Percentiles rank a stretch among this genome's conserved stretches.
Conservation (phyloP, 2,888 invertebrate species). For the Coelinius sp. region DNA sequence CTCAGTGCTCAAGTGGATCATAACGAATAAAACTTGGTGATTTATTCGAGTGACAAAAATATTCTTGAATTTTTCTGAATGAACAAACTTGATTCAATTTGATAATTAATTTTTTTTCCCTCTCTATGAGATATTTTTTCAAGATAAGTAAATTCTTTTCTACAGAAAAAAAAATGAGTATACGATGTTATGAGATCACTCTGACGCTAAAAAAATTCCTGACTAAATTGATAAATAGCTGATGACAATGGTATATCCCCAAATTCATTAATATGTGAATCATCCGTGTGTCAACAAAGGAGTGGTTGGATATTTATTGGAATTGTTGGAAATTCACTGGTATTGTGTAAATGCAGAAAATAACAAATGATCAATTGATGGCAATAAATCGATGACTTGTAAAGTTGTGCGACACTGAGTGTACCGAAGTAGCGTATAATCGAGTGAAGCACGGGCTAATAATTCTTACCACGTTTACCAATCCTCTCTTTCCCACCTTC, state of each 20-base stretch:
- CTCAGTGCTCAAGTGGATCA: not conserved
- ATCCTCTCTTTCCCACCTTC: conserved; percentile 22
- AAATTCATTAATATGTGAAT: conserved; percentile 1
- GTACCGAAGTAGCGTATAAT: conserved; percentile 28
- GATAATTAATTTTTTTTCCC: not conserved
- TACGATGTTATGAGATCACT: not conserved
- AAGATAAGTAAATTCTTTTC: too few relatives aligned
- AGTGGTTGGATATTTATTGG: not conserved
- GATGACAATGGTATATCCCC: not conserved
- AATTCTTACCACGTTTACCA: conserved; percentile 48
- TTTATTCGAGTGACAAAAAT: not conserved
- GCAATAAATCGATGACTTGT: not conserved
- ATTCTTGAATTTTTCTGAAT: not conserved
- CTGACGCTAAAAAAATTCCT: not conserved
- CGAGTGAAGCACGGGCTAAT: conserved; percentile 41
- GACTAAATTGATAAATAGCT: not conserved
- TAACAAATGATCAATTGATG: conserved; percentile 3
- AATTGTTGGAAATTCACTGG: not conserved
- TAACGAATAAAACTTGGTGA: not conserved
- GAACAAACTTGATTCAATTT: not conserved
- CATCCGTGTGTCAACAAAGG: conserved; percentile 15
- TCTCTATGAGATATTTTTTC: not conserved
- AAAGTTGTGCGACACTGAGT: not conserved
- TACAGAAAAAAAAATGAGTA: not conserved
- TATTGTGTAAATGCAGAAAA: not conserved